Percentiles rank a stretch among this genome's conserved stretches.
These are phyloP conservation scores for Puma concolor DNA, from an alignment of 2,113 vertebrate genomes.

Conservation along the genomic window DNA sequence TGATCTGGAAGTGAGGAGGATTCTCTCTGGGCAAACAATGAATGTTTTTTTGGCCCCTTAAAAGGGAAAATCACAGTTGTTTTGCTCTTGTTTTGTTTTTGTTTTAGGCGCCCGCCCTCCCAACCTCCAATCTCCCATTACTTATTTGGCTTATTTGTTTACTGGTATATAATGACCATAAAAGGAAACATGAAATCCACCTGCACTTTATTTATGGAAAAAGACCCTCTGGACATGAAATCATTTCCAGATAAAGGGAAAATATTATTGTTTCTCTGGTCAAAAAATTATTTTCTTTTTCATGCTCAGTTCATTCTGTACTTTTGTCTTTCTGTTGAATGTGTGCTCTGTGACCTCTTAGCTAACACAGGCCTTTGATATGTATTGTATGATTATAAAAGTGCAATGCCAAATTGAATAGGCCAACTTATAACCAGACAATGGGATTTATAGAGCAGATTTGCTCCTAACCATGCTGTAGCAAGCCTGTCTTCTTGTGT, in stretches of 20 bases:
- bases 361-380: background rate
- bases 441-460: background rate
- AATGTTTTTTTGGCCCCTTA: constrained; percentile 56
- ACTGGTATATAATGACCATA: constrained; percentile 32
- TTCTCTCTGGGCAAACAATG: constrained; percentile 71
- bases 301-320: background rate
- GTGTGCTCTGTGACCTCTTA: background rate
- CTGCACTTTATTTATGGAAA: constrained; percentile 57
- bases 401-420: background rate
- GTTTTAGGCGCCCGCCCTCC: background rate
- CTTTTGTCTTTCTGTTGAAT: constrained; percentile 38
- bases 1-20: constrained; percentile 81
- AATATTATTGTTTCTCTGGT: constrained; percentile 46
- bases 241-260: constrained; percentile 33
- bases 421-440: background rate
- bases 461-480: background rate
- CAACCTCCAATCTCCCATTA: background rate
- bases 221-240: background rate
- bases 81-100: constrained; percentile 62
- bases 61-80: constrained; percentile 39
- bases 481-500: background rate
- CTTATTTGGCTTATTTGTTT: constrained; percentile 58
- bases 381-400: constrained; percentile 27
- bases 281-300: constrained; percentile 66
- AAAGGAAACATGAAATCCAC: constrained; percentile 59